Conservation (phyloP, 2,888 invertebrate genomes). For the Eilema depressum region DNA sequence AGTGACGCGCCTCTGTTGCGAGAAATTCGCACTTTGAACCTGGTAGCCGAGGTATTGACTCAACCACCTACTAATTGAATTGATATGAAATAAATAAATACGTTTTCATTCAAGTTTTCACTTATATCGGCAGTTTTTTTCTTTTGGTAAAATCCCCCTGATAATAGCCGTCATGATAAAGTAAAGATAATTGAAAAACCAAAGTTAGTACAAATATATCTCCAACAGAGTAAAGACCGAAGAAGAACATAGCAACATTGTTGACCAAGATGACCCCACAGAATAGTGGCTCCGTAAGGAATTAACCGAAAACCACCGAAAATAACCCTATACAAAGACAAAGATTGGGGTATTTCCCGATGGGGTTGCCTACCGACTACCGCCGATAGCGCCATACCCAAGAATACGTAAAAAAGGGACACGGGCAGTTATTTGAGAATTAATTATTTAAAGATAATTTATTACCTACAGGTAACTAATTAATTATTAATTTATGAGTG, state of each 20-base stretch:
- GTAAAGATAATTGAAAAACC: background rate
- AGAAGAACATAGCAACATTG: background rate
- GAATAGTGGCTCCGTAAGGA: background rate
- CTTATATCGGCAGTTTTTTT: too few relatives aligned
- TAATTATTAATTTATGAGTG: too few relatives aligned
- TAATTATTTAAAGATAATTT: background rate
- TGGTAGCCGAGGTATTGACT: too few relatives aligned
- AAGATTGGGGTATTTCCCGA: background rate
- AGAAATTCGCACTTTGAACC: too few relatives aligned
- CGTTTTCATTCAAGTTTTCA: too few relatives aligned
- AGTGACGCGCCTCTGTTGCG: too few relatives aligned
- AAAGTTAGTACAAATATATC: background rate
- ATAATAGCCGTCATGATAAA: background rate
- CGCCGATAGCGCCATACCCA: background rate
- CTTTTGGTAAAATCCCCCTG: too few relatives aligned
- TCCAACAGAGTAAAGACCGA: background rate
- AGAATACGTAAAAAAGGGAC: background rate
- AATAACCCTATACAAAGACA: background rate
- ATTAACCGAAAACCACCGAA: background rate
- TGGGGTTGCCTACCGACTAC: background rate
- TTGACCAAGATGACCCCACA: background rate
- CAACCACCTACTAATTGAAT: too few relatives aligned
- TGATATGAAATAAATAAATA: too few relatives aligned
- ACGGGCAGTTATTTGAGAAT: background rate
- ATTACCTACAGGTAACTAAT: too few relatives aligned